Base-by-base conservation (phyloP, 2,888 invertebrate species). In the Mesochorus sp. region DNA sequence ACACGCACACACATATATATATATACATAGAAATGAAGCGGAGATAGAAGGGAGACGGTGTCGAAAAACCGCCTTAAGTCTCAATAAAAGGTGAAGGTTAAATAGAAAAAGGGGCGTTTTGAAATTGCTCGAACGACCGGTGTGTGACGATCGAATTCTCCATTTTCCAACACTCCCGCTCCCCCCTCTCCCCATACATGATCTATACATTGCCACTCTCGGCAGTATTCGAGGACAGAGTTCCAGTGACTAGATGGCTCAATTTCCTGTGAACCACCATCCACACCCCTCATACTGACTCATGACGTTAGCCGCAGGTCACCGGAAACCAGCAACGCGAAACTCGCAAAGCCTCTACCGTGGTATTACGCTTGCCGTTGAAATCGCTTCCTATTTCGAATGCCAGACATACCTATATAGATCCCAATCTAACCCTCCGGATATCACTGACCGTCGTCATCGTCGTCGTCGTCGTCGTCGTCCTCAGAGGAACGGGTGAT, bases 181-280 rank as follows among this genome's bases (percentile, higher is more conserved):
- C 55, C 42, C 10, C 44, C 28, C 12, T 47, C 6, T 17, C 19
- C 17, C 24, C 26, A 59, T 21, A 59, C 6, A 14, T 12, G 8
- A 17, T 64, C 59, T 66, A 24, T 34, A 26, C 5, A 51, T 51
- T 47, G 26, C 34, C 24, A 59, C 17, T 62, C 42, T 31, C 21
- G 34, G 42, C 57, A 64, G 34, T 49, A 64, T 78, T 70, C 49
- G 57, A 57, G 61, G 42, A 42, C 34, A 37, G 68, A 53, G 62
- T 55, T 47, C 21, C 39, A 74, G 73, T 62, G 75, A 76, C 77
- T 64, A 74, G 83, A 85, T 85, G 77, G 84, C 75, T 85, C 86
- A 85, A 85, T 86, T 85, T 86, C 85, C 86, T 83, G 83, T 84
- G 84, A 79, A 81, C 79, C 66, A 31, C 39, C 53, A 21, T 47